Conservation (phyloP, 2,888 invertebrate genomes). For the Rugalucina vietnamica region DNA sequence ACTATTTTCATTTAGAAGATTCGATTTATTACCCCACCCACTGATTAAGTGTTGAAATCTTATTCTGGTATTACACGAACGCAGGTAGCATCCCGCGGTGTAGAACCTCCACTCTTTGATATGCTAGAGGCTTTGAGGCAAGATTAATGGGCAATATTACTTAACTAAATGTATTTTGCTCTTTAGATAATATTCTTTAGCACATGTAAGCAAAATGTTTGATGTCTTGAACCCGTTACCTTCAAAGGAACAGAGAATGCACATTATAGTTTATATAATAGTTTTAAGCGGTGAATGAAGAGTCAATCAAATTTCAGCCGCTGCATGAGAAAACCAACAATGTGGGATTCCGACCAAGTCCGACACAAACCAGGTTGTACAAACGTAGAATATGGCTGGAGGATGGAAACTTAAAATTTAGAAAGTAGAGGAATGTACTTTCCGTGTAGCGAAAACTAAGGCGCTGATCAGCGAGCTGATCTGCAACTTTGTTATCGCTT, state of each 20-base stretch:
- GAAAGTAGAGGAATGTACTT: too few species aligned
- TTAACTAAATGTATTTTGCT: slow-evolving; percentile 33
- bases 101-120: slow-evolving; percentile 42
- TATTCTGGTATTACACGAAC: neutral
- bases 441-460: too few species aligned
- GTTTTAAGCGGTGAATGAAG: too few species aligned
- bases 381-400: too few species aligned
- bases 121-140: slow-evolving; percentile 51
- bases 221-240: slow-evolving; percentile 27
- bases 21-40: slow-evolving; percentile 3
- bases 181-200: slow-evolving; percentile 7
- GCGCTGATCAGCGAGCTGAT: too few species aligned
- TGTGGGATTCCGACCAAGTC: too few species aligned
- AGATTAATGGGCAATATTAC: slow-evolving; percentile 57
- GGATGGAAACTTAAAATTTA: too few species aligned
- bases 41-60: neutral
- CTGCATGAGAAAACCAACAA: too few species aligned
- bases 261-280: slow-evolving; percentile 2
- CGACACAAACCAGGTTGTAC: too few species aligned
- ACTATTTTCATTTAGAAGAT: slow-evolving; percentile 47
- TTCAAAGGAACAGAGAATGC: slow-evolving; percentile 32
- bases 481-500: too few species aligned
- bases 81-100: slow-evolving; percentile 47
- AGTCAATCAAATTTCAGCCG: too few species aligned
- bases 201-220: slow-evolving; percentile 56